phyloP scores from a whole-genome alignment of 2,797 vertebrate genomes.

The Bradypodion ventrale region DNA sequence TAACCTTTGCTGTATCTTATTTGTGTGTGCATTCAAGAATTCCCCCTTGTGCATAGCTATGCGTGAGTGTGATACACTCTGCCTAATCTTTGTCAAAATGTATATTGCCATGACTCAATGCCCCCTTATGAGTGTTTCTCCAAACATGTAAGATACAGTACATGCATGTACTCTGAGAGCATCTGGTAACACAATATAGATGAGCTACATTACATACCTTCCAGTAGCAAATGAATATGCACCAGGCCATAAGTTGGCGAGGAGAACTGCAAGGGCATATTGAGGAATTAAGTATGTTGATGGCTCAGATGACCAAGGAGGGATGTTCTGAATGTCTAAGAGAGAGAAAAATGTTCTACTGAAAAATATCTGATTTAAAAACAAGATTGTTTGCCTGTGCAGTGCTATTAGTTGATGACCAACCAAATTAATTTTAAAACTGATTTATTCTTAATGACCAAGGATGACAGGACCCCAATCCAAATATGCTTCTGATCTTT shows the following conservation, averaged over 20 bases:
- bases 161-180: too few species aligned
- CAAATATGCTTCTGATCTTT: background rate
- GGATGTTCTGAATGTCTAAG: slow-evolving; percentile 81
- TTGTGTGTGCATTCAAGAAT: too few species aligned
- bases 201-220: slow-evolving; percentile 78
- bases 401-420: background rate
- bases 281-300: slow-evolving; percentile 84
- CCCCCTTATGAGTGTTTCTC: too few species aligned
- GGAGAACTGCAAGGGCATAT: slow-evolving; percentile 84
- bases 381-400: background rate
- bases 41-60: too few species aligned
- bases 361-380: slow-evolving; percentile 20
- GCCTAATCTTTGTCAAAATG: too few species aligned
- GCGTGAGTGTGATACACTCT: too few species aligned
- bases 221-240: slow-evolving; percentile 85
- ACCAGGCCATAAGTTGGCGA: slow-evolving; percentile 93
- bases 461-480: too few species aligned
- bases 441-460: background rate
- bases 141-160: too few species aligned
- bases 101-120: too few species aligned
- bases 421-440: background rate
- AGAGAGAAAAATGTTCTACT: background rate
- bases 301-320: slow-evolving; percentile 83
- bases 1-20: too few species aligned
- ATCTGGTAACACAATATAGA: background rate